Conservation (phyloP, 2,888 invertebrate genomes). For the Molanna angustata region DNA sequence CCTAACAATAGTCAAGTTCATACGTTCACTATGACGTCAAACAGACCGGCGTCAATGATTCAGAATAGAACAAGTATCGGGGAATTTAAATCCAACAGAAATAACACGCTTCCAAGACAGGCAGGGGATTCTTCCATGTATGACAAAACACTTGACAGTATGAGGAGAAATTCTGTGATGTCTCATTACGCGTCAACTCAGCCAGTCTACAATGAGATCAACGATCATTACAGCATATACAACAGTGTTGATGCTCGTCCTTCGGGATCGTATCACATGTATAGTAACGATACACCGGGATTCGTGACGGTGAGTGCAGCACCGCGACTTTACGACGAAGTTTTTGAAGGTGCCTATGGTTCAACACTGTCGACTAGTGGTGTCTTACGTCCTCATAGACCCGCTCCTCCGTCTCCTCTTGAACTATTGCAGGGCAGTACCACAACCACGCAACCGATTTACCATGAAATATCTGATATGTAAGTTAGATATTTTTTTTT, state of each 20-base stretch:
- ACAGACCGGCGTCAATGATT: slow-evolving; percentile 37
- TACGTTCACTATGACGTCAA: slow-evolving; percentile 42
- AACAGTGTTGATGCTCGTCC: slow-evolving; percentile 36
- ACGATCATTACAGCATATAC: slow-evolving; percentile 46
- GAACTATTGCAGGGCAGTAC: slow-evolving; percentile 33
- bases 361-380: slow-evolving; percentile 34
- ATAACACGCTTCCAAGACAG: slow-evolving; percentile 21
- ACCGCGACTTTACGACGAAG: slow-evolving; percentile 45
- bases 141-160: slow-evolving; percentile 19
- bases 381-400: slow-evolving; percentile 56
- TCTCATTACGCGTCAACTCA: slow-evolving; percentile 24
- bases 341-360: slow-evolving; percentile 38
- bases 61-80: slow-evolving; percentile 24
- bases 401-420: slow-evolving; percentile 58
- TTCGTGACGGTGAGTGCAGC: slow-evolving; percentile 12
- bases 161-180: slow-evolving; percentile 15
- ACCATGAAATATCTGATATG: slow-evolving; percentile 31
- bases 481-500: slow-evolving; percentile 20
- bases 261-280: slow-evolving; percentile 24
- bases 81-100: slow-evolving; percentile 31
- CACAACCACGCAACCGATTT: slow-evolving; percentile 27
- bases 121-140: slow-evolving; percentile 20
- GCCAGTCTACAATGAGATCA: slow-evolving; percentile 46
- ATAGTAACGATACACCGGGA: slow-evolving; percentile 28
- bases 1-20: slow-evolving; percentile 34